phyloP scores from a whole-genome alignment of 2,888 invertebrate genomes.

The Neuroscelio doddi region DNA sequence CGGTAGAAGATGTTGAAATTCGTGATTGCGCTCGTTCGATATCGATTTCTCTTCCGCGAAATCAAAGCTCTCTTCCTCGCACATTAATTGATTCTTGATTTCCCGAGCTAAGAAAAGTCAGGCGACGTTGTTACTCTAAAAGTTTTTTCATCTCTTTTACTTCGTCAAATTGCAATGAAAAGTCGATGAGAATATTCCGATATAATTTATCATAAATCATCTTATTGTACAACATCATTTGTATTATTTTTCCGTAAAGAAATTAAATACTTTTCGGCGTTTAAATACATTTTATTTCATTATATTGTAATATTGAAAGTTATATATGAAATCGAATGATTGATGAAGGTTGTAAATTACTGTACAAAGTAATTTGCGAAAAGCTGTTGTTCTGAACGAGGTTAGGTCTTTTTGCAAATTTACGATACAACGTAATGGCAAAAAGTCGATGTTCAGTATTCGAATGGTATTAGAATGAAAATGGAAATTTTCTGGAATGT shows the following conservation, averaged over 20 bases:
- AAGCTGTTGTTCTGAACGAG: no score
- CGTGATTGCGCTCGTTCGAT: background rate
- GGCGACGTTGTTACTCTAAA: background rate
- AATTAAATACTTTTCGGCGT: background rate
- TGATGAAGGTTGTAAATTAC: no score
- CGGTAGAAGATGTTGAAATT: constrained; percentile 6
- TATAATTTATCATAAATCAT: no score
- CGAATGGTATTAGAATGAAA: constrained; percentile 31
- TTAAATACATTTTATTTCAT: background rate
- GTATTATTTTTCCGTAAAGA: background rate
- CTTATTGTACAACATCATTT: no score
- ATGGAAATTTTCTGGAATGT: constrained; percentile 34
- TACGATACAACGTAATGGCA: constrained; percentile 8
- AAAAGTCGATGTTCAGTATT: constrained; percentile 25
- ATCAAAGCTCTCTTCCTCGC: background rate
- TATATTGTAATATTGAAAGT: no score
- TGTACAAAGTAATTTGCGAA: no score
- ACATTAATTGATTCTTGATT: constrained; percentile 3
- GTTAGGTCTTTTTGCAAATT: constrained; percentile 10
- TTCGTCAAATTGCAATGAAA: background rate
- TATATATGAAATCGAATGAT: no score
- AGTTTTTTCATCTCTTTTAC: background rate
- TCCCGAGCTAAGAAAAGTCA: background rate
- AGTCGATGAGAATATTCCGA: no score
- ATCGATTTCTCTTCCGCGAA: background rate